These are phyloP conservation scores for Ceuthmochares aereus DNA, from an alignment of 2,113 vertebrate genomes.

Conservation along the genomic window DNA sequence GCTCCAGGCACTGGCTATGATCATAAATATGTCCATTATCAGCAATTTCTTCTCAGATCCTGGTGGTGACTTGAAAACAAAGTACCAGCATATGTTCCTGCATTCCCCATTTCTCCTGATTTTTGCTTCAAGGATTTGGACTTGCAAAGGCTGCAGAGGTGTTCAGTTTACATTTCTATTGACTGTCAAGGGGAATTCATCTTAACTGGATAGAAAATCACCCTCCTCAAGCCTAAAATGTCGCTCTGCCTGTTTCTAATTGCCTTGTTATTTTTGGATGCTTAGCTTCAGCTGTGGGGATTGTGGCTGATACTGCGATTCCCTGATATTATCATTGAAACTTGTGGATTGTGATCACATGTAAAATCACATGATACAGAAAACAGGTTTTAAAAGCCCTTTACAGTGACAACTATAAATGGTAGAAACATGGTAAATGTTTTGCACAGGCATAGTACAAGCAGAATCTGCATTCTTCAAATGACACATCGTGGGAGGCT, in stretches of 20 bases:
- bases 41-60: background rate
- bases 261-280: slow-evolving; percentile 35
- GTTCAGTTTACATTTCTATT: background rate
- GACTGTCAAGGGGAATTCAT: background rate
- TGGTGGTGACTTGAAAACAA: background rate
- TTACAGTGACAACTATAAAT: background rate
- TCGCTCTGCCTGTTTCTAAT: slow-evolving; percentile 24
- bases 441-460: background rate
- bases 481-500: slow-evolving; percentile 3
- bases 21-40: background rate
- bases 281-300: background rate
- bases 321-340: background rate
- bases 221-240: background rate
- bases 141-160: background rate
- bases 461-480: background rate
- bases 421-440: background rate
- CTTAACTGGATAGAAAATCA: background rate
- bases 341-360: background rate
- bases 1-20: background rate
- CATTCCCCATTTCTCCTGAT: background rate
- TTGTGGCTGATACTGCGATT: background rate
- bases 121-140: background rate
- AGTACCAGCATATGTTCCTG: background rate
- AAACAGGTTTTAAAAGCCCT: background rate
- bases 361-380: background rate